phyloP scores from a whole-genome alignment of 2,797 vertebrate genomes.

The Sebastes reedi region DNA sequence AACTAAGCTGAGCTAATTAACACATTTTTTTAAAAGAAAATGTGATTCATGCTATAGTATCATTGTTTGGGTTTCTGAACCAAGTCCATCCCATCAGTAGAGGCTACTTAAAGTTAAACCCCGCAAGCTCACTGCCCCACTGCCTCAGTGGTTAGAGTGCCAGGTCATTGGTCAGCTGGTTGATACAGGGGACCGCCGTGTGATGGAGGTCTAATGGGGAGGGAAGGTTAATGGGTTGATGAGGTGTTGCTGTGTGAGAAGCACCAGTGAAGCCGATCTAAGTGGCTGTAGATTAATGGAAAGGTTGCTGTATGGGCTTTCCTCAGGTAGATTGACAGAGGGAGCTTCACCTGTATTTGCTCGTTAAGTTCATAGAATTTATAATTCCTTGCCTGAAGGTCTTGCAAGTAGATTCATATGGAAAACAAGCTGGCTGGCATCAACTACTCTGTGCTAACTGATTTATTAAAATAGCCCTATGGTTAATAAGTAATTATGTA shows the following conservation, averaged over 20 bases:
- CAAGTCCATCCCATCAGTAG: conserved; percentile 94
- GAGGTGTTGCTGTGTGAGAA: not conserved
- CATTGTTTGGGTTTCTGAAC: conserved; percentile 83
- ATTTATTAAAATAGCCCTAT: conserved; percentile 8
- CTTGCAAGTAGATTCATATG: not conserved
- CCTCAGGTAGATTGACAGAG: not conserved
- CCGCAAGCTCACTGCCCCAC: conserved; percentile 86
- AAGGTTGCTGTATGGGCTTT: not conserved
- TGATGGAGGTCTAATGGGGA: conserved; percentile 13
- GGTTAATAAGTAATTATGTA: conserved; percentile 16
- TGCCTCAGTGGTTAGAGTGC: conserved; percentile 88
- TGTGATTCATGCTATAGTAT: not conserved
- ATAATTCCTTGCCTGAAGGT: not conserved
- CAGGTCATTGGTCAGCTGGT: conserved; percentile 74
- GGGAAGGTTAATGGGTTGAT: conserved; percentile 4
- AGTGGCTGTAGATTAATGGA: conserved; percentile 1
- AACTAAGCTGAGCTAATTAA: not conserved
- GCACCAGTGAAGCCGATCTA: not conserved
- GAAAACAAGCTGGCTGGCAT: conserved; percentile 6
- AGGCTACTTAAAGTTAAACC: conserved; percentile 86
- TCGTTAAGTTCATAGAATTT: not conserved
- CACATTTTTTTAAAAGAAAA: not conserved
- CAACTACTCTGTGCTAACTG: not conserved
- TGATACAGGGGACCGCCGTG: conserved; percentile 11
- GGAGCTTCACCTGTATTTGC: not conserved